Conservation (phyloP, 2,113 vertebrate species). For the Hystrix cristata region DNA sequence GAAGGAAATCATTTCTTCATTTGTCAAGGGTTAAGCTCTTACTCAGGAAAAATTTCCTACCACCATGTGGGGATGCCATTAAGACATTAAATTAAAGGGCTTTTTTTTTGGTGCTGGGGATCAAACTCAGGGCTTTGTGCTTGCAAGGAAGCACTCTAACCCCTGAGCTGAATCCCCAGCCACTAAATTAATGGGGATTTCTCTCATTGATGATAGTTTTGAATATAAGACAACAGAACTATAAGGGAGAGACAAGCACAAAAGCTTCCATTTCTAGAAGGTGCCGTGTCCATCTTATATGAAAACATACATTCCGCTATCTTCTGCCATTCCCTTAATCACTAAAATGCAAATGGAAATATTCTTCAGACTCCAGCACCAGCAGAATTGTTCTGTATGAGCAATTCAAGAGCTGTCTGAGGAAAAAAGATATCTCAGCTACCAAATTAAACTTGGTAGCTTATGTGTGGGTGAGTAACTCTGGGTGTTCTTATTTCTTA, state of each 20-base stretch:
- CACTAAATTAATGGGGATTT: conserved; percentile 59
- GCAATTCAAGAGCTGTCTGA: conserved; percentile 74
- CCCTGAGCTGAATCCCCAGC: too few relatives aligned
- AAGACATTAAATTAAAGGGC: conserved; percentile 53
- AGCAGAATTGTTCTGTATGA: conserved; percentile 68
- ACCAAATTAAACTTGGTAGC: conserved; percentile 75
- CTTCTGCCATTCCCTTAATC: not conserved
- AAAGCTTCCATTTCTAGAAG: conserved; percentile 70
- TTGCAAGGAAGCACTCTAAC: too few relatives aligned
- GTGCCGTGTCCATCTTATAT: conserved; percentile 42
- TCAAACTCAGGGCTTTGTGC: too few relatives aligned
- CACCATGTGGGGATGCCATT: conserved; percentile 61
- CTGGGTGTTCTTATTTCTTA: conserved; percentile 70
- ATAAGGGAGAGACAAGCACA: not conserved
- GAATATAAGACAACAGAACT: conserved; percentile 79
- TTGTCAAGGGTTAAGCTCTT: conserved; percentile 73
- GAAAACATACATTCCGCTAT: conserved; percentile 67
- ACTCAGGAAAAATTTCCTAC: conserved; percentile 61
- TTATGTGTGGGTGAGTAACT: conserved; percentile 42
- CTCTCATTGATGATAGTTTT: conserved; percentile 68
- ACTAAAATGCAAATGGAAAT: conserved; percentile 50
- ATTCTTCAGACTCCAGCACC: conserved; percentile 70
- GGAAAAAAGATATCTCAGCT: conserved; percentile 76
- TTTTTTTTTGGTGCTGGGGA: too few relatives aligned
- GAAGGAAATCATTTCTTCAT: conserved; percentile 72